Conservation (phyloP, 2,888 invertebrate species). For the Branchipolynoe longqiensis region DNA sequence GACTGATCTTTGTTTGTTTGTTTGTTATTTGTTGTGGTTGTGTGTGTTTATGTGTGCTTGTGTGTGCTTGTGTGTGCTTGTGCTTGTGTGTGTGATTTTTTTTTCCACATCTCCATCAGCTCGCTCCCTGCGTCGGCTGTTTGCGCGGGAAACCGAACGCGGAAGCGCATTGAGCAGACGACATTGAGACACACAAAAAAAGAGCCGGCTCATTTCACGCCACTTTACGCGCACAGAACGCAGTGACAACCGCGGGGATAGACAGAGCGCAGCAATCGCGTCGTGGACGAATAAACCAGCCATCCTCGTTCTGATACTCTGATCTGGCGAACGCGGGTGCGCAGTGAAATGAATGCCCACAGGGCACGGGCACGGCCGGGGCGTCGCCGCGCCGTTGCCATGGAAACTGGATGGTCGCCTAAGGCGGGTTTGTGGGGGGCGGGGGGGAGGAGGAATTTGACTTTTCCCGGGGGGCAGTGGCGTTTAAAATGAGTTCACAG, state of each 20-base stretch:
- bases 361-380: constrained; percentile 19
- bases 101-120: no score
- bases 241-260: constrained; percentile 41
- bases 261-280: constrained; percentile 34
- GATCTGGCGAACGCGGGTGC: no score
- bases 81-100: no score
- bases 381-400: constrained; percentile 34
- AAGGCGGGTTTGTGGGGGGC: no score
- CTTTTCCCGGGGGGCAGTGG: not conserved
- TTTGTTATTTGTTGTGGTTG: no score
- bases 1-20: no score
- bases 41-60: no score
- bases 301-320: constrained; percentile 36
- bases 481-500: not conserved
- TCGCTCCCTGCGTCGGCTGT: not conserved
- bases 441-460: not conserved
- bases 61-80: no score
- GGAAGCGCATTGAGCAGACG: not conserved
- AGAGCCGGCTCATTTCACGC: constrained; percentile 38
- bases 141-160: constrained; percentile 1
- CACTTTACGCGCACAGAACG: not conserved
- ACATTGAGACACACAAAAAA: not conserved
- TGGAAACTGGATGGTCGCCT: constrained; percentile 15
- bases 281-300: constrained; percentile 51
- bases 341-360: not conserved